phyloP scores from a whole-genome alignment of 2,888 invertebrate species.

The Biston betularia region DNA sequence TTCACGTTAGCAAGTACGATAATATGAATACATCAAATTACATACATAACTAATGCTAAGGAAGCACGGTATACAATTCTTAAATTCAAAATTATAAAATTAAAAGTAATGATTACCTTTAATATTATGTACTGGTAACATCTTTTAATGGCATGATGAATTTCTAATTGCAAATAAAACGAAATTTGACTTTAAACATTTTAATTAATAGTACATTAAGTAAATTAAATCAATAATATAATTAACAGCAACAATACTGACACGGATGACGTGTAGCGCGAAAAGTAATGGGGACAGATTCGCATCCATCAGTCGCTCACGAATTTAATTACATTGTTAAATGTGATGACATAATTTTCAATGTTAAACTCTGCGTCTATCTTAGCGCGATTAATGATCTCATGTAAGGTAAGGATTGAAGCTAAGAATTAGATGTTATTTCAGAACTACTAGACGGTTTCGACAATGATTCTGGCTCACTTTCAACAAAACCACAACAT shows the following conservation, averaged over 20 bases:
- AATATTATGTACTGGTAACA: neutral
- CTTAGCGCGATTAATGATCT: neutral
- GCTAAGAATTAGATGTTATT: slow-evolving; percentile 29
- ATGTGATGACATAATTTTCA: too few species aligned
- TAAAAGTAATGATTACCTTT: slow-evolving; percentile 10
- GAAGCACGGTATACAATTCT: too few species aligned
- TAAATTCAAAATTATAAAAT: neutral
- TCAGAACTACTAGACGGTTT: slow-evolving; percentile 50
- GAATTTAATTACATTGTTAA: too few species aligned
- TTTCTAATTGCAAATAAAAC: neutral
- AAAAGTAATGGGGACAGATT: too few species aligned
- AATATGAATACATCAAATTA: too few species aligned
- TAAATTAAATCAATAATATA: neutral
- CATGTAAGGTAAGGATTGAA: neutral
- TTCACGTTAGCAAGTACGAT: too few species aligned
- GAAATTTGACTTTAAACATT: slow-evolving; percentile 1
- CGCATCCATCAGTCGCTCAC: too few species aligned
- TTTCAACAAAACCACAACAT: slow-evolving; percentile 51
- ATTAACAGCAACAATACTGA: too few species aligned
- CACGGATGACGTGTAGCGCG: too few species aligned
- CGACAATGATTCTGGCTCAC: slow-evolving; percentile 46
- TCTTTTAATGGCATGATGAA: neutral
- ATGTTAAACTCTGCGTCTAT: too few species aligned
- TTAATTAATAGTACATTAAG: neutral
- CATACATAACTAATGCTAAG: too few species aligned